Percentiles rank a stretch among this genome's conserved stretches.
Conservation (phyloP, 2,797 vertebrate genomes). For the Pogonophryne albipinna region DNA sequence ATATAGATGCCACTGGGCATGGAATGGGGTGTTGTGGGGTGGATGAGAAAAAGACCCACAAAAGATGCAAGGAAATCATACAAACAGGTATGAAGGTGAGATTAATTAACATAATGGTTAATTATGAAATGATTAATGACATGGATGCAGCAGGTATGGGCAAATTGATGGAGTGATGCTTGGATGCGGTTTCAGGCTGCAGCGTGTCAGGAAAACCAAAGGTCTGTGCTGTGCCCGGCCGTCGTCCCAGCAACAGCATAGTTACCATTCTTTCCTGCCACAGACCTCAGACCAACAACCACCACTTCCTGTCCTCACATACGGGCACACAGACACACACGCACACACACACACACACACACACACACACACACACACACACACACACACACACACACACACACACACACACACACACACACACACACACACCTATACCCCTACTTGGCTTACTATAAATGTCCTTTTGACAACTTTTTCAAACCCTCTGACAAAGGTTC, state of each 20-base stretch:
- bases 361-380: slow-evolving; percentile 48
- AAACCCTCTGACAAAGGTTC: slow-evolving; percentile 62
- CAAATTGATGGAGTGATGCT: slow-evolving; percentile 62
- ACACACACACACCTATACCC: slow-evolving; percentile 54
- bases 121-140: slow-evolving; percentile 24
- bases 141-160: slow-evolving; percentile 37
- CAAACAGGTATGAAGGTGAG: slow-evolving; percentile 1
- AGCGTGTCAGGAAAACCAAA: slow-evolving; percentile 82
- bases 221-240: slow-evolving; percentile 78
- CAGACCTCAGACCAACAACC: slow-evolving; percentile 84
- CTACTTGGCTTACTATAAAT: slow-evolving; percentile 63
- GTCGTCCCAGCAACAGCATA: slow-evolving; percentile 85
- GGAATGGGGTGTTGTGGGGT: slow-evolving; percentile 46
- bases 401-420: slow-evolving; percentile 54
- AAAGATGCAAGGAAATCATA: slow-evolving; percentile 13
- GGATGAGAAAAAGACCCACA: slow-evolving; percentile 33
- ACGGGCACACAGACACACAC: slow-evolving; percentile 53
- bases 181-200: slow-evolving; percentile 79
- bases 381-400: slow-evolving; percentile 55
- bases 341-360: slow-evolving; percentile 56
- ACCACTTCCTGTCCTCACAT: slow-evolving; percentile 83
- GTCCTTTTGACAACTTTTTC: slow-evolving; percentile 73
- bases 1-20: slow-evolving; percentile 76
- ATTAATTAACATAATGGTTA: slow-evolving; percentile 5
- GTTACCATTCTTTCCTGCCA: slow-evolving; percentile 86